Base-by-base conservation (phyloP, 2,888 invertebrate genomes). In the Plemyria rubiginata region DNA sequence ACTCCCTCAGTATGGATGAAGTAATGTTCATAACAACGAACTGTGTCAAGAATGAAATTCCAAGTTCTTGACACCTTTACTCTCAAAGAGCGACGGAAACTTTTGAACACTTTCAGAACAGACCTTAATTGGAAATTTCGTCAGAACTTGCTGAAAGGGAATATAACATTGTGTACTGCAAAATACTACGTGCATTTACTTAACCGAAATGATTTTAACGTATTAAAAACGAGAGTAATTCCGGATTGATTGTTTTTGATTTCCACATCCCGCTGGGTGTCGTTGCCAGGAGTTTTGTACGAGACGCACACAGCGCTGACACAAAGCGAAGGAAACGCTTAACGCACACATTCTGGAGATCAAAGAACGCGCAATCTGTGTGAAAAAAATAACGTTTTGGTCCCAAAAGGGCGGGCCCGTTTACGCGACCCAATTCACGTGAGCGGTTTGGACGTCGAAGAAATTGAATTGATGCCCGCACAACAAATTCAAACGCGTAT, bases 391-490 rank as follows among this genome's bases (percentile, higher is more conserved):
- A 90, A 92, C 88, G 84, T 90, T 90, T 88, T 84, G 87, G 88
- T 90, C 90, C 92, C 92, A 85, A 92, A 89, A 92, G 92, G 92
- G 91, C 90, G 91, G 92, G 83, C 88, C 91, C 90, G 90, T 87
- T 91, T 91, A 89, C 89, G 92, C 92, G 92, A 90, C 90, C 92
- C 91, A 92, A 92, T 92, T 92, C 90, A 90, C 90, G 88, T 88
- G 88, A 90, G 81, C 88, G 82, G 84, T 85, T 86, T 81, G 85
- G 87, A 86, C 88, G 85, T 76, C 80, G 87, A 91, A 91, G 91
- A 91, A 92, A 92, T 92, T 89, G 90, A 92, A 92, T 92, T 90
- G 90, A 90, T 89, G 84, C 80, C 82, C 87, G 78, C 88, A 91
- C 90, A 90, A 91, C 92, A 89, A 90, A 92, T 88, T 89, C 86